Evolutionary conservation across 1,140 invertebrate genomes (phyloP).

Genomic region (Drosophila novamexicana): DNA sequence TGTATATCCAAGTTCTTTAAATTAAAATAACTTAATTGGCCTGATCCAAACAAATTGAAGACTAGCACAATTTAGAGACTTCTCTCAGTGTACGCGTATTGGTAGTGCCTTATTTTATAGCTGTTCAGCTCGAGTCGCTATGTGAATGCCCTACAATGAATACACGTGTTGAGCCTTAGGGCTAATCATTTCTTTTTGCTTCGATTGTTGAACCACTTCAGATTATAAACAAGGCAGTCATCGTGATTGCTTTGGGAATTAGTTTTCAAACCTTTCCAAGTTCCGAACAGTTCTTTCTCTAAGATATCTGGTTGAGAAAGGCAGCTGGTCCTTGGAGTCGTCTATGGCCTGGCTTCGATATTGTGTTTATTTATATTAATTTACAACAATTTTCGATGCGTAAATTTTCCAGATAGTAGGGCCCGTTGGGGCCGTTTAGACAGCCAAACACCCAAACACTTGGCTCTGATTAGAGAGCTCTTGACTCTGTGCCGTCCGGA

Average conservation of each 20-base stretch:
- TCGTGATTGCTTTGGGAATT: conserved; percentile 4
- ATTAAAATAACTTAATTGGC: not conserved
- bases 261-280: not conserved
- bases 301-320: not conserved
- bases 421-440: too few species aligned
- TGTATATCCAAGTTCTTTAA: too few species aligned
- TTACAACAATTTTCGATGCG: conserved; percentile 30
- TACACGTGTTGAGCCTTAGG: not conserved
- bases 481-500: not conserved
- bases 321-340: not conserved
- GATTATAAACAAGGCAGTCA: conserved; percentile 11
- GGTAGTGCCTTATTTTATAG: not conserved
- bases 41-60: not conserved
- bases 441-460: conserved; percentile 1
- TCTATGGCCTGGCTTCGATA: not conserved
- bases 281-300: not conserved
- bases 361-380: not conserved
- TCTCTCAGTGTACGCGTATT: not conserved
- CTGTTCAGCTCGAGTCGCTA: not conserved
- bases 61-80: not conserved
- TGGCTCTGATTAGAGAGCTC: conserved; percentile 47
- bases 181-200: conserved; percentile 7
- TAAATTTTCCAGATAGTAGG: conserved; percentile 51
- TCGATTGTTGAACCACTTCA: conserved; percentile 6
- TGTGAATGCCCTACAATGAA: conserved; percentile 11